Conservation (phyloP, 2,113 vertebrate genomes). For the Cololabis saira region DNA sequence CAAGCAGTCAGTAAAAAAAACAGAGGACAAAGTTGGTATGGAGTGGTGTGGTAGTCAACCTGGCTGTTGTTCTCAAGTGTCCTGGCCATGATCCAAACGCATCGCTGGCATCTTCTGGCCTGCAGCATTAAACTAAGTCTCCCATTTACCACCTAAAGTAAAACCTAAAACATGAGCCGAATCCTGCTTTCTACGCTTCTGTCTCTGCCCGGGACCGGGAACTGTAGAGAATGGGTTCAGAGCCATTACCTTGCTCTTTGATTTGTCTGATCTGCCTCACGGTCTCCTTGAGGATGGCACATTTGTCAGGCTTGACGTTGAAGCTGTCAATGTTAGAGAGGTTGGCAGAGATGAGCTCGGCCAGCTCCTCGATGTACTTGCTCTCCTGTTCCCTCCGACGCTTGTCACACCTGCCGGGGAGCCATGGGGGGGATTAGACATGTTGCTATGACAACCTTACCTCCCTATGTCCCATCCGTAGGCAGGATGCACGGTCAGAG, state of each 20-base stretch:
- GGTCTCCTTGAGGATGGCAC: slow-evolving; percentile 98
- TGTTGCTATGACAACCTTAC: slow-evolving; percentile 70
- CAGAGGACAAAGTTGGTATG: no score
- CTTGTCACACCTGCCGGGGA: slow-evolving; percentile 89
- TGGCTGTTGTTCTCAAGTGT: slow-evolving; percentile 36
- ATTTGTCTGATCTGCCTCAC: slow-evolving; percentile 98
- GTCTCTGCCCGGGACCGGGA: not conserved
- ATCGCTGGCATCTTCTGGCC: slow-evolving; percentile 57
- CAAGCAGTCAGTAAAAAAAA: slow-evolving; percentile 13
- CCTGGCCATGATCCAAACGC: slow-evolving; percentile 57
- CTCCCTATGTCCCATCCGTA: slow-evolving; percentile 42
- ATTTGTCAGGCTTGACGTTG: slow-evolving; percentile 99
- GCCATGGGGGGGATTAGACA: slow-evolving; percentile 61
- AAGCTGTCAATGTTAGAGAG: slow-evolving; percentile 98
- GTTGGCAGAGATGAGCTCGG: slow-evolving; percentile 98
- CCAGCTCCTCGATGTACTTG: slow-evolving; percentile 98
- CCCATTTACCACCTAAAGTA: slow-evolving; percentile 5
- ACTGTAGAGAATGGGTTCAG: slow-evolving; percentile 8
- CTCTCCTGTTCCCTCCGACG: slow-evolving; percentile 97
- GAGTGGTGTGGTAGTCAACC: slow-evolving; percentile 10
- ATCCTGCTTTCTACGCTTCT: not conserved
- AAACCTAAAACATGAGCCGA: slow-evolving; percentile 3
- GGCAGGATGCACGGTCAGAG: slow-evolving; percentile 18
- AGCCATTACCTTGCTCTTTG: slow-evolving; percentile 93
- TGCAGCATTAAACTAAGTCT: slow-evolving; percentile 29